These are phyloP conservation scores for Tinamus guttatus DNA, from an alignment of 2,113 vertebrate species.

Conservation along the genomic window DNA sequence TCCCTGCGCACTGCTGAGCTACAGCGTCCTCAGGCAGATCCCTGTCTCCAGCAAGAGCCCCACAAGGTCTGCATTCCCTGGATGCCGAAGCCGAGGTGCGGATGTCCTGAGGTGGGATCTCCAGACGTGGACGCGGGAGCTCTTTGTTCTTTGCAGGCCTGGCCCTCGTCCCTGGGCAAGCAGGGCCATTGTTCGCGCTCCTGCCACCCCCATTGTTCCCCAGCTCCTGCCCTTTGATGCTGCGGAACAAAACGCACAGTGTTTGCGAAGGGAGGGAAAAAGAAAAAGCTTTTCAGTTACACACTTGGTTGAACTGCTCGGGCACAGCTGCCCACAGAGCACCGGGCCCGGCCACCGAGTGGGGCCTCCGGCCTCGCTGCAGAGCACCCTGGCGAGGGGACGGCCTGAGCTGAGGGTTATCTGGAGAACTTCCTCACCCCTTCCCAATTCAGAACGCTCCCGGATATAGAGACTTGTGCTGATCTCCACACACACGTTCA, in stretches of 20 bases:
- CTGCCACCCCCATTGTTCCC: slow-evolving; percentile 39
- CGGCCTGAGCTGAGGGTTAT: not conserved
- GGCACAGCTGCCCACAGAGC: not conserved
- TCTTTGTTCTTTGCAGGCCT: slow-evolving; percentile 54
- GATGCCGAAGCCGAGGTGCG: not conserved
- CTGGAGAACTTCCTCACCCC: not conserved
- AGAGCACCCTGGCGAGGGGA: not conserved
- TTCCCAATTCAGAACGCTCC: not conserved
- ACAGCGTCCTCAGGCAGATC: not conserved
- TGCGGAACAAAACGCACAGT: slow-evolving; percentile 50
- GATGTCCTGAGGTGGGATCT: slow-evolving; percentile 8
- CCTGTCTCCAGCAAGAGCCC: not conserved
- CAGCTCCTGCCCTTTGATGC: slow-evolving; percentile 45
- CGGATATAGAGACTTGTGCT: not conserved
- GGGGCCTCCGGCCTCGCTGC: not conserved
- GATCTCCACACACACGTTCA: not conserved
- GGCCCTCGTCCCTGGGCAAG: not conserved
- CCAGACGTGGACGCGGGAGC: not conserved
- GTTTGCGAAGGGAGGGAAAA: slow-evolving; percentile 51
- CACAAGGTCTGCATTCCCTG: not conserved
- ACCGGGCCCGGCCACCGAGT: not conserved
- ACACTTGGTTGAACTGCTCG: not conserved
- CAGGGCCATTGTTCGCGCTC: slow-evolving; percentile 54
- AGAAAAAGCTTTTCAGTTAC: slow-evolving; percentile 31
- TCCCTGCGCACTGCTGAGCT: not conserved